Base-by-base conservation (phyloP, 2,888 invertebrate species). In the Cactoblastis cactorum region DNA sequence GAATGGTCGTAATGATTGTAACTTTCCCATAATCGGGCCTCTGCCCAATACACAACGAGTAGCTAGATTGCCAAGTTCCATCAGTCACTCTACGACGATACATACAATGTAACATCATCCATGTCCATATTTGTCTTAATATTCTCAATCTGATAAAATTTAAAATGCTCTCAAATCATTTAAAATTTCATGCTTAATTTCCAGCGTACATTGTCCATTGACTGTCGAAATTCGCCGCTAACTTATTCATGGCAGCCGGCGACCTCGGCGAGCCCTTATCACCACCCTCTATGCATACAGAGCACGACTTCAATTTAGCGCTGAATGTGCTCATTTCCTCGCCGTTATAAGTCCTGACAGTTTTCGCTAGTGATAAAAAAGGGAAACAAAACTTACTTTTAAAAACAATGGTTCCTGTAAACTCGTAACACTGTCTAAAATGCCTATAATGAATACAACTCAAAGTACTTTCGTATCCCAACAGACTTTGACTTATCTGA, bases 1-100 rank as follows among this genome's bases (percentile, higher is more conserved):
- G 85, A 86, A 87, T 86, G 87, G 79, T 78, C 66, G 81, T 82
- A 81, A 82, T 74, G 75, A 77, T 82, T 72, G 82, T 77, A 77
- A 79, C 83, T 84, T 86, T 86, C 85, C 82, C 83, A 83, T 83
- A 78, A 77, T 71, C 73, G 77, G 82, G 75, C 82, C 79, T 76
- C 76, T 75, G 77, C 75, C 71, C 71, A 74, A 59, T 67, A 69
- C 70, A 65, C 61, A 65, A 67, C 66, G 69, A 67, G 67, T 58
- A 60, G 59, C 52, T 54, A 67, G 65, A 72, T 71, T 67, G 63
- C 60, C 62, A 64, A 61, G 54, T 58, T 58, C 52, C 57, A 65
- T 69, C 67, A 69, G 65, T 71, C 67, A 37, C 28, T 33, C 17
- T 28, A 17, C 22, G 15, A 43, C 17, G 32, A 28, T 28, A 12